Evolutionary conservation across 2,113 vertebrate species (phyloP), one percentile per base, ranked within the genome.

Genomic region (Podilymbus podiceps): DNA sequence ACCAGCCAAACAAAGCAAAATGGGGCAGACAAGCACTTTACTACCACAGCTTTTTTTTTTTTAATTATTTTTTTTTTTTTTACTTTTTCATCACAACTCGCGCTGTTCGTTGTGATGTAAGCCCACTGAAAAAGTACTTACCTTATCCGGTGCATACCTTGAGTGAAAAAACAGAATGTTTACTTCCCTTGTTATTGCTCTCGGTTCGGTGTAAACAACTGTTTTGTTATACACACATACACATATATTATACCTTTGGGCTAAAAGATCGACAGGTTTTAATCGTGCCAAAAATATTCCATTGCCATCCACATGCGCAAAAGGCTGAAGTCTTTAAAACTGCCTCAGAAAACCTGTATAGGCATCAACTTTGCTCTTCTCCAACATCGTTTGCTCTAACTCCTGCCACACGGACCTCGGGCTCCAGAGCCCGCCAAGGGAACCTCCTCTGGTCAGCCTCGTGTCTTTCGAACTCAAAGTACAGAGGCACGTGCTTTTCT

Each of bases 1-100:
- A 99, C 99, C 99, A 99, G 99, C 99, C 99, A 99, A 99, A 99
- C 99, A 99, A 99, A 99, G 99, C 99, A 99, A 98, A 99, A 98
- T 98, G 98, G 98, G 98, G 98, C 98, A 99, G 98, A 99, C 99
- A 99, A 99, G 99, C 99, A 99, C 99, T 99, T 99, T 98, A 99
- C 99, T 99, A 99, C 98, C 98, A 99, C 99, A 99, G 99, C 98
- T 98, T 97, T 97, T 95, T 96, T 55, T 81, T 89, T 21, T 62
- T 38, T n/a, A 17, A 8, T 90, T 64, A 8, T 38, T 38, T 38
- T 89, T 69, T 35, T 46, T 64, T 10, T 35, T 90, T 79, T 56
- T 73, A 42, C 80, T 98, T 98, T 99, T 99, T 99, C 98, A 99
- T 99, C 99, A 99, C 98, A 99, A 99, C 99, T 98, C 97, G 98